A percentile compares a stretch with the other conserved stretches of the same genome.
Conservation (phyloP, 2,113 vertebrate species). For the Campylomormyrus tamandua region DNA sequence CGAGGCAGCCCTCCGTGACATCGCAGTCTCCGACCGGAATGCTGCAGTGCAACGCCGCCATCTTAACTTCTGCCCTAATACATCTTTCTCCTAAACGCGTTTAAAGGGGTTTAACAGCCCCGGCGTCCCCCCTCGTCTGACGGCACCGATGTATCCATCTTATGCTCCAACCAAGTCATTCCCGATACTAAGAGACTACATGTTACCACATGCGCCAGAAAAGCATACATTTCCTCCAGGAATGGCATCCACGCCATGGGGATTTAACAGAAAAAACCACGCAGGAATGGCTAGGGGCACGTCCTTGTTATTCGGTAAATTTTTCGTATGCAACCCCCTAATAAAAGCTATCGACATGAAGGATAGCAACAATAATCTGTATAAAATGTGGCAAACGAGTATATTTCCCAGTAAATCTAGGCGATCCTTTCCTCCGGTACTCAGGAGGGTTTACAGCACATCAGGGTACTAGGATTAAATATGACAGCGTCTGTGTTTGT, state of each 20-base stretch:
- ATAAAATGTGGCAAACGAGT: neutral
- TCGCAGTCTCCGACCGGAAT: slow-evolving; percentile 38
- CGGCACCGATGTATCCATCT: neutral
- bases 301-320: neutral
- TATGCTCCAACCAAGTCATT: neutral
- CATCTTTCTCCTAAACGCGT: slow-evolving; percentile 38
- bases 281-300: neutral
- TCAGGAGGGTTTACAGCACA: neutral
- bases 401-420: neutral
- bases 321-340: neutral
- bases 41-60: slow-evolving; percentile 93
- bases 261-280: neutral
- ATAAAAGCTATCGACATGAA: neutral
- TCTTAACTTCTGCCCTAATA: slow-evolving; percentile 71
- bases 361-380: neutral
- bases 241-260: neutral
- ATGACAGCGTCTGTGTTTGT: neutral
- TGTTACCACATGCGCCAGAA: neutral
- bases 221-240: neutral
- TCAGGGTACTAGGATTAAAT: neutral
- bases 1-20: neutral
- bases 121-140: neutral
- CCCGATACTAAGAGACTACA: neutral
- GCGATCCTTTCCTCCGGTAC: neutral
- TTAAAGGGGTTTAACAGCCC: slow-evolving; percentile 33